Evolutionary conservation across 1,140 invertebrate species (phyloP).

Genomic region (Drepana arcuata): DNA sequence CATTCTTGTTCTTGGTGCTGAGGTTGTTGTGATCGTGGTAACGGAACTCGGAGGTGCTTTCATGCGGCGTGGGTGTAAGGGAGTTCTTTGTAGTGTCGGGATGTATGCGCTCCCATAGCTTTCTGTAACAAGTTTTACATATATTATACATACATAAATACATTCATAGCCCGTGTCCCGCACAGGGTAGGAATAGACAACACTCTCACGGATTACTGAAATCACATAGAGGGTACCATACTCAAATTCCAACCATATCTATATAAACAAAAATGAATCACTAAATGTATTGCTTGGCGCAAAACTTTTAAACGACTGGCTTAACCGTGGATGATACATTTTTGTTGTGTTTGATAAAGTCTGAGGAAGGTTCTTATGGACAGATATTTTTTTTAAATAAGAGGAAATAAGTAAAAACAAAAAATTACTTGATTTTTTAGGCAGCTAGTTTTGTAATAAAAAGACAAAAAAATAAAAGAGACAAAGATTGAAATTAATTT

Average conservation of each 20-base stretch:
- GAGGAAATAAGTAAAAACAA: too few species aligned
- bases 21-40: slow-evolving; percentile 70
- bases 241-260: neutral
- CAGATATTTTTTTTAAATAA: too few species aligned
- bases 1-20: slow-evolving; percentile 63
- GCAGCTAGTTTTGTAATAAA: neutral
- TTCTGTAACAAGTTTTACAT: too few species aligned
- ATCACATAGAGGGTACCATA: neutral
- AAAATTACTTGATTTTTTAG: neutral
- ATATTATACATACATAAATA: too few species aligned
- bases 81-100: slow-evolving; percentile 51
- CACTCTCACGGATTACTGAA: neutral
- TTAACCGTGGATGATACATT: too few species aligned
- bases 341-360: too few species aligned
- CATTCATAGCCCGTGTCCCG: neutral
- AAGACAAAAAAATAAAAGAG: neutral
- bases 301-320: too few species aligned
- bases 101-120: slow-evolving; percentile 62
- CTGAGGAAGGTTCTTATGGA: too few species aligned
- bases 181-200: neutral
- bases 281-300: neutral
- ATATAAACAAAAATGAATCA: neutral
- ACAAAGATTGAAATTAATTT: neutral
- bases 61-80: slow-evolving; percentile 29
- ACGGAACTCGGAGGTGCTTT: slow-evolving; percentile 53